A percentile compares a stretch with the other conserved stretches of the same genome.
Conservation (phyloP, 1,140 invertebrate species). For the Trachymyrmex cornetzi region DNA sequence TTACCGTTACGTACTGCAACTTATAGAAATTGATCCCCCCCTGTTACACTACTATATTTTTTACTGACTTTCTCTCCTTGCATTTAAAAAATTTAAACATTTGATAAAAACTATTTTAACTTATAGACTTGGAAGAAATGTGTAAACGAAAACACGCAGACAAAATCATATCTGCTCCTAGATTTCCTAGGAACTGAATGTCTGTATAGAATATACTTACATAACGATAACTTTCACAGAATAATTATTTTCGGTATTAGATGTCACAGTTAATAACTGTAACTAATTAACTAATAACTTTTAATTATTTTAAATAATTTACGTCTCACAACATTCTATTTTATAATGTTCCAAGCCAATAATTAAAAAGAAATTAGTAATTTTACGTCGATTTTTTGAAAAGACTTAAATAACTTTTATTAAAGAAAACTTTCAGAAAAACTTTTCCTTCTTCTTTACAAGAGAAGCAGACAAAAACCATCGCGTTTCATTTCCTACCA, state of each 20-base stretch:
- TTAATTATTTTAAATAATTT: not conserved
- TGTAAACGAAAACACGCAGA: not conserved
- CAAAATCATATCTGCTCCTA: not conserved
- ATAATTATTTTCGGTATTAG: not conserved
- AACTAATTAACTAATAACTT: not conserved
- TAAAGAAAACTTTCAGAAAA: not conserved
- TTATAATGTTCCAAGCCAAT: not conserved
- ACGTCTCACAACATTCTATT: not conserved
- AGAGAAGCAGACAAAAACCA: not conserved
- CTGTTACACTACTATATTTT: not conserved
- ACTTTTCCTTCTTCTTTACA: not conserved
- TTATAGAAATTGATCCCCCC: not conserved
- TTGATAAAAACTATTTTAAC: not conserved
- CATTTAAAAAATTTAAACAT: constrained; percentile 15
- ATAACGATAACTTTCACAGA: constrained; percentile 15
- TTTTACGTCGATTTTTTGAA: not conserved
- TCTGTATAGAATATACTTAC: not conserved
- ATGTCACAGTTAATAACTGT: not conserved
- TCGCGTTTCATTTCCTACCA: not conserved
- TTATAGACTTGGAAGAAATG: not conserved
- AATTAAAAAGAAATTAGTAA: not conserved
- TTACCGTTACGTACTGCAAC: not conserved
- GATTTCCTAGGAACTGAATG: not conserved
- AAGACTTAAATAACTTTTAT: not conserved
- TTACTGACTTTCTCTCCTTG: not conserved